Evolutionary conservation across 1,140 invertebrate genomes (phyloP), one percentile per base, ranked within the genome.

Genomic region (Diachasmimorpha longicaudata): DNA sequence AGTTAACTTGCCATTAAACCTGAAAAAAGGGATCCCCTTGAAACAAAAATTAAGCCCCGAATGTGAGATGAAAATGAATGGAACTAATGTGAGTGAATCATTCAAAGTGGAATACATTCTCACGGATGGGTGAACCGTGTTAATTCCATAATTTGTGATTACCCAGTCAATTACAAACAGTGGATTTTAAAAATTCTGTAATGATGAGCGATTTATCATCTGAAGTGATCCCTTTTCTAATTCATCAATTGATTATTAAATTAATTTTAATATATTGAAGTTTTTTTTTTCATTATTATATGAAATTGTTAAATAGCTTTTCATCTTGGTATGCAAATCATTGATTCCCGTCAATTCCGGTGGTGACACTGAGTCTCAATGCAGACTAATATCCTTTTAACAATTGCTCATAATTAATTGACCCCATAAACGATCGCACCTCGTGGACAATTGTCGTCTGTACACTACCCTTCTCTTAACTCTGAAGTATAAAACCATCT

Each of bases 341-440:
- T 70, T 19, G 69, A 70, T 70, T 46, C 39, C 19, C 42, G 4
- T 42, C 16, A 70, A 44, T 70, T 71, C 23, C 70, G 23, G 16
- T 8, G 21, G 68, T 39, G 69, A 23, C 58, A 63, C 9, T 52
- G 46, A 8, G 23, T 69, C 66, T 69, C 21, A 69, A 74, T 74
- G 73, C 73, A 74, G 73, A 74, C 73, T 69, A 74, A 74, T 74
- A 74, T 74, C 21, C 21, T 74, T 74, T 68, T 74, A 74, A 74
- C 42, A 69, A 69, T 16, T 11, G 25, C n/a, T 74, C 31, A 25
- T 74, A 69, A 74, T 74, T 74, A 74, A 74, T 74, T 74, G 73
- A 69, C 23, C 66, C 44, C 44, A 74, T 52, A 52, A 73, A 69
- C 42, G 55, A 16, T 74, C n/a, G 31, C 63, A 74, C 48, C 36